A percentile compares a stretch with the other conserved stretches of the same genome.
Evolutionary conservation across 2,888 invertebrate genomes (phyloP).

Genomic region (Leptura quadrifasciata): DNA sequence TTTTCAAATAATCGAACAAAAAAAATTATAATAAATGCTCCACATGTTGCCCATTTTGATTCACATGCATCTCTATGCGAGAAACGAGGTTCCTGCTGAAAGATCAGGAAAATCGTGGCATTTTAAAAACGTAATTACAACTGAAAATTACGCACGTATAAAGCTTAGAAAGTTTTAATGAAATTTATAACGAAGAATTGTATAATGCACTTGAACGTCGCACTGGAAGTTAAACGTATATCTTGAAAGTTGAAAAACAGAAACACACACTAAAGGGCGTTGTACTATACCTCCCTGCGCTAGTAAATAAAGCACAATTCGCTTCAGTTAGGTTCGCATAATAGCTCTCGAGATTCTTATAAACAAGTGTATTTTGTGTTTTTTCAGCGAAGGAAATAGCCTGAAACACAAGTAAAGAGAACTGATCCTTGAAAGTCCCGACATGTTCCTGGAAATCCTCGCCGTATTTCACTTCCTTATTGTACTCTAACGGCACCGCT

Average conservation of each 20-base stretch:
- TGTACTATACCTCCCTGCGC: neutral
- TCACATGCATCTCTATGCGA: no score
- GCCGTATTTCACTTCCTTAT: slow-evolving; percentile 12
- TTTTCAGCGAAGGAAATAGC: neutral
- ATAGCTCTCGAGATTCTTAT: slow-evolving; percentile 4
- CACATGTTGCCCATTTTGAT: no score
- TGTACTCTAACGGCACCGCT: slow-evolving; percentile 30
- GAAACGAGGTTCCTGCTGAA: no score
- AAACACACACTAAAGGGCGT: neutral
- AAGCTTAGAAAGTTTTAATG: neutral
- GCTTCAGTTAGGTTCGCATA: neutral
- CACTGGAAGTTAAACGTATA: neutral
- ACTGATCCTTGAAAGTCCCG: slow-evolving; percentile 8
- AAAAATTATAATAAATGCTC: no score
- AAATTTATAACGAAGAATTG: neutral
- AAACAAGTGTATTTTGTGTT: slow-evolving; percentile 9
- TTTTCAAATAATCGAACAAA: no score
- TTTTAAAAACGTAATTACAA: no score
- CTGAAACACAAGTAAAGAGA: neutral
- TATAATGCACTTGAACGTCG: neutral
- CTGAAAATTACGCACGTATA: no score
- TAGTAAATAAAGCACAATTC: slow-evolving; percentile 4
- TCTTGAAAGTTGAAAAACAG: neutral
- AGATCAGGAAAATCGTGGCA: no score
- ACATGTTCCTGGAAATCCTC: slow-evolving; percentile 3